Percentiles rank a stretch among this genome's conserved stretches.
These are phyloP conservation scores for Vespertilio murinus DNA, from an alignment of 2,797 vertebrate species.

Conservation along the genomic window DNA sequence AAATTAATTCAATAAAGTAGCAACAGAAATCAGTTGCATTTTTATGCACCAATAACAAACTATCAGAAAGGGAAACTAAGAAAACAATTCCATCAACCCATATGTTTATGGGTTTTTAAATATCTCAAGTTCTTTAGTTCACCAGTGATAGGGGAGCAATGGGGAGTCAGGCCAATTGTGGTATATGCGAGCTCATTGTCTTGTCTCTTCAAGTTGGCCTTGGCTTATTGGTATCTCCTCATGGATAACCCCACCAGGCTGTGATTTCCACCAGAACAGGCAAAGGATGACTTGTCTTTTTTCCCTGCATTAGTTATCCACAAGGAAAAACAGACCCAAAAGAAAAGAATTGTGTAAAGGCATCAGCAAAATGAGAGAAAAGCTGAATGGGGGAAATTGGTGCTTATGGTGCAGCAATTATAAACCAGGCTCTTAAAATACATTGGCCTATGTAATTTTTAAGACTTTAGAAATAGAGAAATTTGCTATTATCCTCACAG, in stretches of 20 bases:
- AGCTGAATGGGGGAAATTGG: background rate
- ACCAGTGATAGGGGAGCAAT: background rate
- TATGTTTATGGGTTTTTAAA: background rate
- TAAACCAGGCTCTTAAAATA: background rate
- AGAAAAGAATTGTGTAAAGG: background rate
- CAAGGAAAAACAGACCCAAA: background rate
- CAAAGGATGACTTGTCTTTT: background rate
- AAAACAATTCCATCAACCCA: background rate
- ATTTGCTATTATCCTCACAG: background rate
- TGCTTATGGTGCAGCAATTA: background rate
- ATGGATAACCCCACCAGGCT: background rate
- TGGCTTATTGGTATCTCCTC: background rate
- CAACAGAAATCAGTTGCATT: background rate
- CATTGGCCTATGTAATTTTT: slow-evolving; percentile 3
- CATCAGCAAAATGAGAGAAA: background rate
- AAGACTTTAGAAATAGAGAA: slow-evolving; percentile 6
- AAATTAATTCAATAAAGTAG: background rate
- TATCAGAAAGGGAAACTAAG: background rate
- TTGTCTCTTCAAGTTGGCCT: background rate
- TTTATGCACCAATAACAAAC: background rate
- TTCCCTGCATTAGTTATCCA: background rate
- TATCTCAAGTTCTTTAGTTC: background rate
- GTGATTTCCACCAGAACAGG: background rate
- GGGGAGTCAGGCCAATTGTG: background rate
- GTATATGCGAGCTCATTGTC: background rate